A percentile compares a stretch with the other conserved stretches of the same genome.
Conservation (phyloP, 2,888 invertebrate species). For the Ischnus inquisitorius region DNA sequence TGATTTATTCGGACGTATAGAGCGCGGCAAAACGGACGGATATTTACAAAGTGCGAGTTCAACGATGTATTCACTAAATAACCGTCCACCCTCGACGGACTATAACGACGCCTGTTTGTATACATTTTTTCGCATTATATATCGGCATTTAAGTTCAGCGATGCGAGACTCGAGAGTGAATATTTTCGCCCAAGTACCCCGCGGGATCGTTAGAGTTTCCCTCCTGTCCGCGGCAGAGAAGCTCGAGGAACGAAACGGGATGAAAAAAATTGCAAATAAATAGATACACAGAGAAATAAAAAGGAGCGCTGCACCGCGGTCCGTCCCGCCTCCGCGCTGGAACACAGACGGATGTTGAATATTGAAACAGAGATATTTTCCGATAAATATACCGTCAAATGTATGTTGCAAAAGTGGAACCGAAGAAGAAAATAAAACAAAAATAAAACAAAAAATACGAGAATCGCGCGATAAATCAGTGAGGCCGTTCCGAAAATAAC, state of each 20-base stretch:
- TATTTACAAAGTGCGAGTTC: conserved; percentile 3
- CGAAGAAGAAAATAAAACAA: background rate
- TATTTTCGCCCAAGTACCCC: conserved; percentile 27
- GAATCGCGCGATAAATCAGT: conserved; percentile 62
- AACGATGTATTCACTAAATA: conserved; percentile 1
- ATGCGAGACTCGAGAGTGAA: conserved; percentile 36
- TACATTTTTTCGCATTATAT: conserved; percentile 6
- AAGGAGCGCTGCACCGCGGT: background rate
- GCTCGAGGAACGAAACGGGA: conserved; percentile 11
- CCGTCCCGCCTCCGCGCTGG: background rate
- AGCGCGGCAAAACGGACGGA: conserved; percentile 36
- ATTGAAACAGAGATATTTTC: conserved; percentile 15
- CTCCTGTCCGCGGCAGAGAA: conserved; percentile 40
- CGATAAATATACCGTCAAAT: conserved; percentile 12
- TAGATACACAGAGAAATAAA: background rate
- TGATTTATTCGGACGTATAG: conserved; percentile 36
- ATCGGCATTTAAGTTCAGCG: conserved; percentile 44
- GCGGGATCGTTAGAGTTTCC: background rate
- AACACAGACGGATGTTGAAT: conserved; percentile 10
- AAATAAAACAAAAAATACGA: conserved; percentile 42
- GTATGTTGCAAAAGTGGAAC: background rate
- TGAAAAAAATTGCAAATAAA: background rate
- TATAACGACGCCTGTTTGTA: background rate
- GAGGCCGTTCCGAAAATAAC: conserved; percentile 56
- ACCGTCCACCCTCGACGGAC: background rate